Evolutionary conservation across 2,888 invertebrate genomes (phyloP), one percentile per base, ranked within the genome.

Genomic region (Trissolcus brochymenae): DNA sequence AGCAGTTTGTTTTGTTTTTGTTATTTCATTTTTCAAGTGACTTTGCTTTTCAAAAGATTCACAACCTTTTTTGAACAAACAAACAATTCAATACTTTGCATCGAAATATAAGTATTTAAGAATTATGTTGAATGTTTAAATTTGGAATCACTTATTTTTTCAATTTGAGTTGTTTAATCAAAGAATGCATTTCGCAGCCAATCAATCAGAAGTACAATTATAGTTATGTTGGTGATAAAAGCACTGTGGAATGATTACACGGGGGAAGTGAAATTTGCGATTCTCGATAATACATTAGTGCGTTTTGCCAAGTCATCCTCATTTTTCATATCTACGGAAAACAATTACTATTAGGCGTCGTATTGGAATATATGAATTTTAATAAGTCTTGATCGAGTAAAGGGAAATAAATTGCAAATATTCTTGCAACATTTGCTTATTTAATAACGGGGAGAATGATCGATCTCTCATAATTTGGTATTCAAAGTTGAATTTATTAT

Each of bases 281-380:
- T 29, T 29, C n/a, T 41, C 57, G 49, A 59, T 59, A 59, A 59
- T 29, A 49, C 59, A 29, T 49, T 49, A 49, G 6, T 14, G 17
- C 14, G 14, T 61, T 61, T 40, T 40, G 19, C 61, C 51, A 17
- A 61, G 50, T 61, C 61, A 61, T 40, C 17, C 19, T 51, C 50
- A 61, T 64, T 41, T n/a, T 46, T 54, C 46, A 64, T 43, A 46
- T 46, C 19, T 7, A 16, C 54, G 54, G 17, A 40, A 64, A 64
- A 56, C 40, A 56, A 64, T 64, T 11, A 21, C 40, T 17, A 61
- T 40, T 51, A 51, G 51, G 11, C 3, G 29, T 19, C 4, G 11
- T 61, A 29, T 49, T 49, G 59, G 9, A 35, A 60, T 19, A 57
- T n/a, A 46, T 57, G 16, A 46, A 46, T 46, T 16, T 46, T 46